These are phyloP conservation scores for Lasiurus cinereus DNA, from an alignment of 2,113 vertebrate genomes.

Conservation along the genomic window DNA sequence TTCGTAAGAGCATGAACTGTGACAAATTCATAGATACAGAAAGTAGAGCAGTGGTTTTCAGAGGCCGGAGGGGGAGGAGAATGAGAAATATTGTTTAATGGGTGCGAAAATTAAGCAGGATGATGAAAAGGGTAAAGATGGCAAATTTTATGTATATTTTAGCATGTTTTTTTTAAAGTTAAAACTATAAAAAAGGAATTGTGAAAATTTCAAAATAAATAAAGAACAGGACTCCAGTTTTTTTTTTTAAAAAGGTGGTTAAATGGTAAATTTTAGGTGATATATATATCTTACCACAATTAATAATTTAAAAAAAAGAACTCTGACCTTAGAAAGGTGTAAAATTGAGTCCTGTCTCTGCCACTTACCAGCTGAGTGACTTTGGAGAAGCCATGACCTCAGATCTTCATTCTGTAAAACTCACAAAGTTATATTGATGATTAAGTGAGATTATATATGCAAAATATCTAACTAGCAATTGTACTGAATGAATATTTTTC, in stretches of 20 bases:
- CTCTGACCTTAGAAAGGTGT: not conserved
- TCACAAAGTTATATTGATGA: not conserved
- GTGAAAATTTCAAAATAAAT: slow-evolving; percentile 4
- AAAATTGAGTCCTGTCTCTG: not conserved
- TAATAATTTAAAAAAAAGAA: not conserved
- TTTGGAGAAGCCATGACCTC: not conserved
- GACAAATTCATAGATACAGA: not conserved
- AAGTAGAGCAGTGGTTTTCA: not conserved
- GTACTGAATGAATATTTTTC: not conserved
- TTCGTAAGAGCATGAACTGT: not conserved
- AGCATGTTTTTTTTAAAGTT: not conserved
- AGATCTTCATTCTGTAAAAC: not conserved
- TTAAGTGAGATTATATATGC: not conserved
- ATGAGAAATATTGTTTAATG: not conserved
- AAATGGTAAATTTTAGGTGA: not conserved
- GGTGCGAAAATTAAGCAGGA: not conserved
- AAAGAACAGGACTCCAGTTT: not conserved
- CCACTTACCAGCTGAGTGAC: not conserved
- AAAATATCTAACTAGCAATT: not conserved
- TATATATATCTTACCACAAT: not conserved
- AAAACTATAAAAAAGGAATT: not conserved
- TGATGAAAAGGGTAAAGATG: not conserved
- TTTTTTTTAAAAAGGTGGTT: not conserved
- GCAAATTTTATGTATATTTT: not conserved
- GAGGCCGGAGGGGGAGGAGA: not conserved